Base-by-base conservation (phyloP, 1,140 invertebrate genomes). In the Cydia pomonella region DNA sequence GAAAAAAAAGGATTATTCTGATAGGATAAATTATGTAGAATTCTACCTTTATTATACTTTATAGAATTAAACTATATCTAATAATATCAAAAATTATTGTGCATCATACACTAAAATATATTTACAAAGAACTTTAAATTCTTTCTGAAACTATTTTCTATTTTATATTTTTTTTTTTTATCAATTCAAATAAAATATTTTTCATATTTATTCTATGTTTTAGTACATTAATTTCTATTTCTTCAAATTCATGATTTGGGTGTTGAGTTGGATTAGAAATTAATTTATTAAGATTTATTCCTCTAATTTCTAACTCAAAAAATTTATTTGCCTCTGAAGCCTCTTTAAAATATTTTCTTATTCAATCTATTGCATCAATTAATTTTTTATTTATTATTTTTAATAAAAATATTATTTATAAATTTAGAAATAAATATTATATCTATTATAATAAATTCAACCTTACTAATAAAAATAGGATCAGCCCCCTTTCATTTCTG, bases 221-320 rank as follows among this genome's bases (percentile, higher is more conserved):
- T 80, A 90, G 88, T 79, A 93, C 89, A 29, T 77, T 94, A 84
- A 92, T 94, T 80, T 86, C 90, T 47, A 87, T 94, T 81, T 93
- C 90, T 13, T 84, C 92, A 44, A 90, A 93, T 80, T 94, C 92
- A 63, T 94, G 92, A 86, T 79, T 94, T 79, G 82, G 87, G 77
- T 90, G 90, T 87, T 94, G 91, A 93, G 93, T 94, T 89, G 92
- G 92, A n/a, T 85, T 94, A 90, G 93, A 94, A 93, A 94, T 94
- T 90, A 94, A 94, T 89, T 81, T 94, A 76, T 80, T 94, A 75
- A 89, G 85, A 75, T 92, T 94, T 91, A 94, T 93, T 53, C 92
- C 92, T 63, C 74, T 94, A 79, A 87, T 94, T 83, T 90, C 84
- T 76, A 87, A 78, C 16, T 76, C 73, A 64, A 93, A 92, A 78